Conservation (phyloP, 2,113 vertebrate species). For the Diadophis punctatus region DNA sequence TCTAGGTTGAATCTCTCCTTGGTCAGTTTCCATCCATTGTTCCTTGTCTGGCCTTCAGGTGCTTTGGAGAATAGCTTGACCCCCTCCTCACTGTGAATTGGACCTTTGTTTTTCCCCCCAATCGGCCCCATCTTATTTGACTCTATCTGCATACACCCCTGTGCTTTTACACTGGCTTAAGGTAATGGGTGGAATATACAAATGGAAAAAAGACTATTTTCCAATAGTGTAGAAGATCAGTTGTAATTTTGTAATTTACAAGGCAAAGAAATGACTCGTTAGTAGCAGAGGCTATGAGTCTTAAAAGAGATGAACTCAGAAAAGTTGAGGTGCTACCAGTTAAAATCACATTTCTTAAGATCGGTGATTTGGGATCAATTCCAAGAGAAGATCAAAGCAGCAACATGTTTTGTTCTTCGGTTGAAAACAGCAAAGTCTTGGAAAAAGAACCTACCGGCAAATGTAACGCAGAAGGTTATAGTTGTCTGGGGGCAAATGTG, state of each 20-base stretch:
- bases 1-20: no score
- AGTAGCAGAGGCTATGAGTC: neutral
- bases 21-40: no score
- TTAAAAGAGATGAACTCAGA: neutral
- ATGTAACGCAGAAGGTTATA: constrained; percentile 93
- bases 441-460: constrained; percentile 79
- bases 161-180: neutral
- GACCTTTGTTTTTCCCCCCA: no score
- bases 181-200: neutral
- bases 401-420: no score
- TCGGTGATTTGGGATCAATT: neutral
- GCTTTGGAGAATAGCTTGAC: no score
- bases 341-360: neutral
- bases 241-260: neutral
- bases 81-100: no score
- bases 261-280: neutral
- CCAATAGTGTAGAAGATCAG: neutral
- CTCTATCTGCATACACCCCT: no score
- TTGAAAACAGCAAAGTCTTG: accelerated
- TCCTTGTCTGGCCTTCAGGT: no score
- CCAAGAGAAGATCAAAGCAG: neutral
- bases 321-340: neutral
- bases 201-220: neutral
- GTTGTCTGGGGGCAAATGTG: constrained; percentile 82
- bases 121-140: no score